Evolutionary conservation across 1,140 invertebrate species (phyloP).

Genomic region (Cydia strobilella): DNA sequence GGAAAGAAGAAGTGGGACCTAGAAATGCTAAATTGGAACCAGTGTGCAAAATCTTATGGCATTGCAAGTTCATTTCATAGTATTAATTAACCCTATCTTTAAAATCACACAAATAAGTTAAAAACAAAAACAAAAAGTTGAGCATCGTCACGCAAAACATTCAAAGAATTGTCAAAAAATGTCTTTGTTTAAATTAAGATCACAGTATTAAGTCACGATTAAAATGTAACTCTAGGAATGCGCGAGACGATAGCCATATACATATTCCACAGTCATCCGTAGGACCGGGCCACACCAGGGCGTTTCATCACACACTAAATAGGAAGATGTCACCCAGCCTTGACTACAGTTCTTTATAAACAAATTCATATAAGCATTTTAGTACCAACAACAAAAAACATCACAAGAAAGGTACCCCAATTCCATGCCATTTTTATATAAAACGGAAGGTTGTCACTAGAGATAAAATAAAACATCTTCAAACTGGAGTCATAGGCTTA

Average conservation of each 20-base stretch:
- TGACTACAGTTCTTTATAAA: slow-evolving; percentile 51
- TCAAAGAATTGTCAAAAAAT: slow-evolving; percentile 77
- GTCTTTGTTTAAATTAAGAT: slow-evolving; percentile 78
- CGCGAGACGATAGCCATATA: slow-evolving; percentile 65
- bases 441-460: slow-evolving; percentile 53
- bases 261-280: slow-evolving; percentile 79
- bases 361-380: slow-evolving; percentile 21
- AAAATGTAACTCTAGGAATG: slow-evolving; percentile 75
- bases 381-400: slow-evolving; percentile 38
- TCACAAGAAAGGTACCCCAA: slow-evolving; percentile 32
- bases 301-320: slow-evolving; percentile 50
- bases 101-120: slow-evolving; percentile 74
- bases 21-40: slow-evolving; percentile 71
- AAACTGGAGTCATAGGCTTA: slow-evolving; percentile 41
- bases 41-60: slow-evolving; percentile 65
- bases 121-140: slow-evolving; percentile 62
- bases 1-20: slow-evolving; percentile 54
- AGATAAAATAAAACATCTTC: slow-evolving; percentile 39
- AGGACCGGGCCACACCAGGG: slow-evolving; percentile 64
- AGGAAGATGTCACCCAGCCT: slow-evolving; percentile 61
- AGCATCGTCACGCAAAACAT: slow-evolving; percentile 63
- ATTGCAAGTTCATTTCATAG: slow-evolving; percentile 57
- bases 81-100: slow-evolving; percentile 70
- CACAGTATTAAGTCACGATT: slow-evolving; percentile 79
- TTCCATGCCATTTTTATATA: slow-evolving; percentile 44